A percentile compares a stretch with the other conserved stretches of the same genome.
phyloP scores from a whole-genome alignment of 2,113 vertebrate genomes.

The Trochalopteron elliotii region DNA sequence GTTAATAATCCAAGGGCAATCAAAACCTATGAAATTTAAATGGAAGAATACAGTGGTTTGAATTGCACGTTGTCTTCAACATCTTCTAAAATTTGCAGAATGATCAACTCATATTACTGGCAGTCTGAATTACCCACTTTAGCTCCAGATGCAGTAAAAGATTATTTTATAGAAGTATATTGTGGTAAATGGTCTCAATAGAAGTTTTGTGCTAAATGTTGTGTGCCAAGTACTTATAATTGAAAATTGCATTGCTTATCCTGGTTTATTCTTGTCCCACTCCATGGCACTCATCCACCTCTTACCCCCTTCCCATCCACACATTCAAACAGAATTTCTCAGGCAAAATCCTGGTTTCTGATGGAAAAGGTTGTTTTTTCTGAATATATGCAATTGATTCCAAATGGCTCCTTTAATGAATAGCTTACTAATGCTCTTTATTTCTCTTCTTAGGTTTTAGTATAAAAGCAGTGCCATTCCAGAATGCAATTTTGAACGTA shows the following conservation, averaged over 20 bases:
- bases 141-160: neutral
- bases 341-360: neutral
- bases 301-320: neutral
- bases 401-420: neutral
- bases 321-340: neutral
- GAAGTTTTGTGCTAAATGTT: neutral
- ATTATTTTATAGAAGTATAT: neutral
- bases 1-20: neutral
- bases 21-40: neutral
- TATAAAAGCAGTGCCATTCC: constrained; percentile 97
- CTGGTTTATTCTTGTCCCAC: neutral
- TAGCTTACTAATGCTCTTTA: constrained; percentile 34
- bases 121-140: neutral
- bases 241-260: neutral
- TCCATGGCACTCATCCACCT: too few species aligned
- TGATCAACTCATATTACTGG: neutral
- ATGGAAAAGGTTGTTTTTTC: neutral
- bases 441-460: constrained; percentile 88
- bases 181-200: neutral
- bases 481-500: constrained; percentile 95
- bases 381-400: neutral
- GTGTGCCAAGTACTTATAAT: neutral
- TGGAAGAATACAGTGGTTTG: neutral
- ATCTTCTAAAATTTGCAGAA: neutral
- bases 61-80: neutral